Conservation (phyloP, 2,797 vertebrate species). For the Gymnoscopelus braueri region DNA sequence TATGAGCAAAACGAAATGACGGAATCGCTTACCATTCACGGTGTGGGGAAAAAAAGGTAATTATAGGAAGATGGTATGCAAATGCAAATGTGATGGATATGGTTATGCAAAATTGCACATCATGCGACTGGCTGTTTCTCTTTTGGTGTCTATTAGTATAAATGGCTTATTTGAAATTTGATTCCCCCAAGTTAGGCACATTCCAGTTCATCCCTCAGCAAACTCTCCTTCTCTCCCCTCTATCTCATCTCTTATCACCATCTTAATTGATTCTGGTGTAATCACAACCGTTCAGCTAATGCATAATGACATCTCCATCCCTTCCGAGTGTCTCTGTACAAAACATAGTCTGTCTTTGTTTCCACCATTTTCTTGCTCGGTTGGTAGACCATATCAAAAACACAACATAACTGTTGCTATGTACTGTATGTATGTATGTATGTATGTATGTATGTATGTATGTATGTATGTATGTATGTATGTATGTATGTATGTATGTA, state of each 20-base stretch:
- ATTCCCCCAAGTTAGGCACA: slow-evolving; percentile 10
- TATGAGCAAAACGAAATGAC: slow-evolving; percentile 58
- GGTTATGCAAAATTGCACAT: neutral
- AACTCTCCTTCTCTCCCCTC: slow-evolving; percentile 25
- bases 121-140: no score
- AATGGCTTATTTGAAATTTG: slow-evolving; percentile 36
- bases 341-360: slow-evolving; percentile 37
- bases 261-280: slow-evolving; percentile 42
- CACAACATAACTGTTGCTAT: slow-evolving; percentile 14
- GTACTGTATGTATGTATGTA: no score
- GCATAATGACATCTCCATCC: slow-evolving; percentile 22
- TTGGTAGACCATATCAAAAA: slow-evolving; percentile 23
- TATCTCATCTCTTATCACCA: slow-evolving; percentile 48
- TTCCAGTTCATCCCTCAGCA: slow-evolving; percentile 32
- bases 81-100: slow-evolving; percentile 18
- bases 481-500: no score
- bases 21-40: slow-evolving; percentile 40
- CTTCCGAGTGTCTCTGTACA: no score
- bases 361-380: slow-evolving; percentile 11
- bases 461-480: no score
- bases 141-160: no score
- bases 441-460: no score
- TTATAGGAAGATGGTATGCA: slow-evolving; percentile 43
- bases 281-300: slow-evolving; percentile 40
- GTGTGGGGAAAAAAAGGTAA: slow-evolving; percentile 37